Evolutionary conservation across 2,888 invertebrate genomes (phyloP), one percentile per base, ranked within the genome.

Genomic region (Camptogramma bilineatum): DNA sequence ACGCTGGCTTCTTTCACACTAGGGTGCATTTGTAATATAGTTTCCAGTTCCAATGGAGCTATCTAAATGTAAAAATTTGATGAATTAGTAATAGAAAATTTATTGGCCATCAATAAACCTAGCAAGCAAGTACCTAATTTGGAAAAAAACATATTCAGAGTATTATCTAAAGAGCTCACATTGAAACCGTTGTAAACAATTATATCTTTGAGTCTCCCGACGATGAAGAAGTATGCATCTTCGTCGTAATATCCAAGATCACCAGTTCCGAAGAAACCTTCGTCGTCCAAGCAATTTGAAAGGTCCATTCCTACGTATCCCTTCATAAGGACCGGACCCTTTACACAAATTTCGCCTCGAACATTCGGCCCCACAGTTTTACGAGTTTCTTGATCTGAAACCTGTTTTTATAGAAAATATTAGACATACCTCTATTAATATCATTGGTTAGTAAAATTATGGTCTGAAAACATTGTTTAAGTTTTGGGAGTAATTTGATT

Each of bases 31-130:
- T 96, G 88, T 4, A 98, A 86, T 53, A 98, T 80, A 0, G 95
- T 95, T 88, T 98, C 98, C 56, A 98, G 86, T 86, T 98, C 97
- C 2, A 97, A 95, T 8, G 98, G 98, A 0, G 97, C 95, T n/a
- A 95, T 93, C 94, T 95, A 44, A 9, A 57, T 52, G 51, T 13
- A 24, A 2, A 59, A 46, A n/a, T n/a, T n/a, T n/a, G n/a, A n/a
- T n/a, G n/a, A n/a, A n/a, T n/a, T n/a, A n/a, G n/a, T n/a, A n/a
- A n/a, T n/a, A n/a, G n/a, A n/a, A n/a, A n/a, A n/a, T n/a, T n/a
- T n/a, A n/a, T n/a, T n/a, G n/a, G n/a, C n/a, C n/a, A n/a, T n/a
- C n/a, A n/a, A n/a, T n/a, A n/a, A n/a, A n/a, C n/a, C n/a, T n/a
- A n/a, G n/a, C n/a, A n/a, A n/a, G n/a, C n/a, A n/a, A n/a, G n/a